These are phyloP conservation scores for Apostichopus leukothele DNA, from an alignment of 53 echinoderm and acorn worm genomes.

Conservation along the genomic window DNA sequence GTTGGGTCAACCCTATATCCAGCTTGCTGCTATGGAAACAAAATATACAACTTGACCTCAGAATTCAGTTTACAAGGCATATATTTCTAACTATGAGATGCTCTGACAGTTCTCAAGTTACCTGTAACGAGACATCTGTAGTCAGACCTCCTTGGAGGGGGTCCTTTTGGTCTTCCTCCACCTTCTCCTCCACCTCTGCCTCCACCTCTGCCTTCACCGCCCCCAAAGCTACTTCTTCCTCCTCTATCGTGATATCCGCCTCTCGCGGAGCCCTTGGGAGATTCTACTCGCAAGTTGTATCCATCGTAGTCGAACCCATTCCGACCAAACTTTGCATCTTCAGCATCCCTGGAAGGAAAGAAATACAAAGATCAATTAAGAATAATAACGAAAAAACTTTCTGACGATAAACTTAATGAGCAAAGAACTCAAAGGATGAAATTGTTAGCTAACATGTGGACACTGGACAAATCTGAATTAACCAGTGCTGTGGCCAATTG, in stretches of 20 bases:
- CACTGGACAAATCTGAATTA: too few species aligned
- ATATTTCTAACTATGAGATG: too few species aligned
- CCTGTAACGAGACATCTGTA: conserved; percentile 88
- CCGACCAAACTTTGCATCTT: conserved; percentile 83
- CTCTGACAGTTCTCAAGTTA: conserved; percentile 5
- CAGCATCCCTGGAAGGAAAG: conserved; percentile 73
- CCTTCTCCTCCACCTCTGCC: conserved; percentile 48
- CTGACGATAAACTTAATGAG: too few species aligned
- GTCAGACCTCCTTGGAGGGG: conserved; percentile 83
- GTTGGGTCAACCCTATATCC: too few species aligned
- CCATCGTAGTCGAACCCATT: conserved; percentile 94
- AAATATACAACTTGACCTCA: too few species aligned
- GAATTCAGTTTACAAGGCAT: too few species aligned
- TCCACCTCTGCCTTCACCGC: conserved; percentile 44
- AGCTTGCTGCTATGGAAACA: too few species aligned
- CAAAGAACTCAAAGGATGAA: too few species aligned
- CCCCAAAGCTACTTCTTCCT: conserved; percentile 28
- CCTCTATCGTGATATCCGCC: conserved; percentile 44
- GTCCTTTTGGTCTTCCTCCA: conserved; percentile 71
- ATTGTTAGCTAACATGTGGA: too few species aligned
- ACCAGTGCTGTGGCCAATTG: too few species aligned
- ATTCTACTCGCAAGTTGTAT: conserved; percentile 86
- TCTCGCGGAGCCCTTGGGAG: conserved; percentile 71
- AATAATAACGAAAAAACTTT: too few species aligned
- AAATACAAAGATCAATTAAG: background rate